Evolutionary conservation across 2,113 vertebrate genomes (phyloP).

Genomic region (Callorhinus ursinus): DNA sequence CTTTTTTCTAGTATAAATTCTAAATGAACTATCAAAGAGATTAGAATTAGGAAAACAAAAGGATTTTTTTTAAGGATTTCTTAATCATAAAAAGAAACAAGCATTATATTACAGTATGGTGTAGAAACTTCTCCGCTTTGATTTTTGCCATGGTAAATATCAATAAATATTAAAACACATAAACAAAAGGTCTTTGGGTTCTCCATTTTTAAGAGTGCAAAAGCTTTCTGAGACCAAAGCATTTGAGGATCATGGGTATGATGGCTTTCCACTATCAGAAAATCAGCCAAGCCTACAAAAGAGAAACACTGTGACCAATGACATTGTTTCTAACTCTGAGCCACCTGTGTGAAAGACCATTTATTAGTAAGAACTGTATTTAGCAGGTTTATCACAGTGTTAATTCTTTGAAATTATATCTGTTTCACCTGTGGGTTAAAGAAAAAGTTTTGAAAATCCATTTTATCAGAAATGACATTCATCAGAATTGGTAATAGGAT

Average conservation of each 20-base stretch:
- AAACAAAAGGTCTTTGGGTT: not conserved
- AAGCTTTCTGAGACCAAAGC: not conserved
- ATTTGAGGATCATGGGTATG: fast-evolving
- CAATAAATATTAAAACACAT: not conserved
- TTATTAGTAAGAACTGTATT: not conserved
- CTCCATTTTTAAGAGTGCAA: not conserved
- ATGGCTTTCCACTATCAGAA: not conserved
- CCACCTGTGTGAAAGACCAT: not conserved
- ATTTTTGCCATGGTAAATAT: not conserved
- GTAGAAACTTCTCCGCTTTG: not conserved
- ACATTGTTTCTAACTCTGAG: not conserved
- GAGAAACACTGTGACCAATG: not conserved
- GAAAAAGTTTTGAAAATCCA: not conserved
- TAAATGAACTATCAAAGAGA: not conserved
- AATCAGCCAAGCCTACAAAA: not conserved
- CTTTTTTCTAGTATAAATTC: not conserved
- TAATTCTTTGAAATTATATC: not conserved
- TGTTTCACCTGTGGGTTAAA: not conserved
- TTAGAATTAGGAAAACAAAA: conserved; percentile 3
- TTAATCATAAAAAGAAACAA: not conserved
- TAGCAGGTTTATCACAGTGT: not conserved
- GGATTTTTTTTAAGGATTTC: not conserved
- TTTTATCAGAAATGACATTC: not conserved
- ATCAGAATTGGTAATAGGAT: not conserved
- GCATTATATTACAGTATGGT: not conserved